Evolutionary conservation across 2,113 vertebrate species (phyloP).

Genomic region (Euleptes europaea): DNA sequence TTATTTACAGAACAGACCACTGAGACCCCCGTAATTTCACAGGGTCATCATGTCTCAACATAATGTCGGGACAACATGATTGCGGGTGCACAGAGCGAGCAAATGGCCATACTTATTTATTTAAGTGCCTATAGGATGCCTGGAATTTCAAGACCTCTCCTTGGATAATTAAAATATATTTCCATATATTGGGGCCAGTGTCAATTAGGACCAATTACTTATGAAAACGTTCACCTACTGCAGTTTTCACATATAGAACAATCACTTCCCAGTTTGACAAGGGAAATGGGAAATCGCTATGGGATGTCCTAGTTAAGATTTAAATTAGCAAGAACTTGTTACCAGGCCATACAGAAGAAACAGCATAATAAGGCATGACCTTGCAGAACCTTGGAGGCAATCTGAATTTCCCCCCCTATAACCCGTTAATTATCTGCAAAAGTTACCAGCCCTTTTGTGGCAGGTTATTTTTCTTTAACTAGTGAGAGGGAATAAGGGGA

Average conservation of each 20-base stretch:
- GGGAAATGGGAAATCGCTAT: constrained; percentile 76
- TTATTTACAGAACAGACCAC: constrained; percentile 59
- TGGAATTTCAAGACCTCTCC: constrained; percentile 29
- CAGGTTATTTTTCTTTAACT: constrained; percentile 81
- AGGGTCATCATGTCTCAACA: constrained; percentile 28
- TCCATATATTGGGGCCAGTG: constrained; percentile 43
- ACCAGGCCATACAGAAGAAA: constrained; percentile 75
- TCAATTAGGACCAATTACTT: constrained; percentile 73
- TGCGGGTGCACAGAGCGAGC: background rate
- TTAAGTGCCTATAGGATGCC: constrained; percentile 18
- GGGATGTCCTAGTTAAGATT: constrained; percentile 79
- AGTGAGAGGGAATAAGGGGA: constrained; percentile 60
- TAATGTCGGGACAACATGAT: constrained; percentile 12
- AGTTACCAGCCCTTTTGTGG: constrained; percentile 75
- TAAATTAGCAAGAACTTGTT: constrained; percentile 81
- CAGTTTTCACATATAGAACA: constrained; percentile 57
- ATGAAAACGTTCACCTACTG: constrained; percentile 71
- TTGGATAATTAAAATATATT: constrained; percentile 60
- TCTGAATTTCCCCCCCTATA: constrained; percentile 65
- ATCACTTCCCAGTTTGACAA: constrained; percentile 71
- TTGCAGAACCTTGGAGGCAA: constrained; percentile 74
- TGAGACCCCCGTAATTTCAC: constrained; percentile 47
- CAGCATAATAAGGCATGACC: constrained; percentile 76
- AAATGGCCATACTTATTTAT: constrained; percentile 7
- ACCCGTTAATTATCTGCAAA: constrained; percentile 81